Base-by-base conservation (phyloP, 37 sponge, comb jelly and placozoan genomes). In the Amphimedon queenslandica region DNA sequence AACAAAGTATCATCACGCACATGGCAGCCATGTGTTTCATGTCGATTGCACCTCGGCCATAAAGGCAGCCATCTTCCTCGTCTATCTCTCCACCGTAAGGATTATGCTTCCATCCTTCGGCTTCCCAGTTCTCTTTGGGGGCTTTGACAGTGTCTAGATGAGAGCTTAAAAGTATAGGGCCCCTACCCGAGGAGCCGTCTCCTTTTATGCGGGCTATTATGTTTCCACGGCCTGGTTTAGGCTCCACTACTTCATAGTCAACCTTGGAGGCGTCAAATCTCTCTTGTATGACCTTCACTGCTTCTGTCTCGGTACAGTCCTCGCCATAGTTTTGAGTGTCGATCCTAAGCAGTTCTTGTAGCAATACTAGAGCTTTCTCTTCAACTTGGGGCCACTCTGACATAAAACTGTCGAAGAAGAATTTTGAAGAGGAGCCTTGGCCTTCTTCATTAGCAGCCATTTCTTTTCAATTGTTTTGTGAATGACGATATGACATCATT, bases 1-100 rank as follows among this genome's bases (percentile, higher is more conserved):
- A 92, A 42, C 88, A 69, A 25, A 92, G 42, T 34, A 87, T 30
- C 2, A 75, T 57, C 43, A 83, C 81, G 5, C 80, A 84, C 81
- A 80, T 80, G 32, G 93, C 93, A 3, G 85, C 93, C 93, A 92
- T 87, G 64, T 92, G 61, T 36, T 92, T 92, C 93, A 92, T 92
- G 47, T 92, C 93, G 31, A 92, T 61, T 4, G 93, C 74, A 5
- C 93, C 93, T 21, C 93, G 67, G 24, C 93, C 93, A 66, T 92
- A 92, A 0, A 92, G 71, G 68, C 93, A 92, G 24, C 85, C 93
- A 51, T 92, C 93, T 67, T 83, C 93, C 63, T 87, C 85, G 61
- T 92, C 84, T 20, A 92, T 87, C 61, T 74, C 78, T 2, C 74
- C 93, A 31, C 82, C 84, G 40, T 71, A 92, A 0, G 93, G 93